Percentiles rank a stretch among this genome's conserved stretches.
These are phyloP conservation scores for Hydrotaea cyrtoneurina DNA, from an alignment of 2,888 invertebrate genomes.

Conservation along the genomic window DNA sequence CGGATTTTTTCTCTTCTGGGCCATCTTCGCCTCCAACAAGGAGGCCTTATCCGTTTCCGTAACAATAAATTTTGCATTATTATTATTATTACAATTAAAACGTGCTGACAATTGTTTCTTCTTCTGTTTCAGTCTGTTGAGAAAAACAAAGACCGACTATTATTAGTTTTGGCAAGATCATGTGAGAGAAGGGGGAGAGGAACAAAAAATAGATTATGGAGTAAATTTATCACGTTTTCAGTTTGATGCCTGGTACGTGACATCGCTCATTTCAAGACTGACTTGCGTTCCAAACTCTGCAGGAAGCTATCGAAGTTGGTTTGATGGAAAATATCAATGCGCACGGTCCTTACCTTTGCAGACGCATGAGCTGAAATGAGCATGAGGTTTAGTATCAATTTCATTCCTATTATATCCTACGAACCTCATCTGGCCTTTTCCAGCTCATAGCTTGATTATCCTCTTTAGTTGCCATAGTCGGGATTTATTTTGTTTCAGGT, in stretches of 20 bases:
- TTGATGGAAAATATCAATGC: no score
- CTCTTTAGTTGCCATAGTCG: slow-evolving; percentile 73
- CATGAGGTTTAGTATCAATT: not conserved
- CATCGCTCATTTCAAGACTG: no score
- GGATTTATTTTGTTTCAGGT: not conserved
- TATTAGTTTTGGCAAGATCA: no score
- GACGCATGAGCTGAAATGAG: slow-evolving; percentile 80
- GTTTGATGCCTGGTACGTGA: no score
- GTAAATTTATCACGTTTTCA: no score
- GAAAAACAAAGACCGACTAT: no score
- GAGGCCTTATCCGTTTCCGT: slow-evolving; percentile 72
- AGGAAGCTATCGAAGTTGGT: no score
- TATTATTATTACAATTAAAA: slow-evolving; percentile 80
- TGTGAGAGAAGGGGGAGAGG: no score
- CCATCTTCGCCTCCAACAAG: slow-evolving; percentile 78
- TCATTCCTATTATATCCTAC: slow-evolving; percentile 6
- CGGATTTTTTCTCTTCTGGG: slow-evolving; percentile 89
- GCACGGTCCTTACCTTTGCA: slow-evolving; percentile 82
- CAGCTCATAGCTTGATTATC: slow-evolving; percentile 71
- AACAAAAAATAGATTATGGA: no score
- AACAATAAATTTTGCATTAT: slow-evolving; percentile 70
- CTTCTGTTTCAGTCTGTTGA: slow-evolving; percentile 84
- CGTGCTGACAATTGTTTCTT: slow-evolving; percentile 89
- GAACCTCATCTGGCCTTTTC: slow-evolving; percentile 79
- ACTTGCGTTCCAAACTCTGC: no score